Conservation (phyloP, 2,888 invertebrate genomes). For the Mythimna loreyi region DNA sequence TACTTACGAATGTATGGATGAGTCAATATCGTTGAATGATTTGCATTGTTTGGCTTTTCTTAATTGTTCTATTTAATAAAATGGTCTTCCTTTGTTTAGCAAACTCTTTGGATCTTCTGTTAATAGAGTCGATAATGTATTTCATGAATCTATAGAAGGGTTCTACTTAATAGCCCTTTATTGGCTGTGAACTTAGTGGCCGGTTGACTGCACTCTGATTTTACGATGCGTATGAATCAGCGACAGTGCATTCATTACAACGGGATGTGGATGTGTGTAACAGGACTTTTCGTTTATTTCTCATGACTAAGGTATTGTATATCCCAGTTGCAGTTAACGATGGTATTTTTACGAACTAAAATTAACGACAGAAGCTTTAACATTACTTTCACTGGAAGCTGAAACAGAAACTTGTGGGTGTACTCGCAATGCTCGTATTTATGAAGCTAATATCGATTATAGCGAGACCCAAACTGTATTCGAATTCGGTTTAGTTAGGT, state of each 20-base stretch:
- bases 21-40: constrained; percentile 83
- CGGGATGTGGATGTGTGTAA: constrained; percentile 73
- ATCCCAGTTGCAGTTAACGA: constrained; percentile 54
- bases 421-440: constrained; percentile 19
- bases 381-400: constrained; percentile 19
- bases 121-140: constrained; percentile 45
- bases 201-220: constrained; percentile 79
- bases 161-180: constrained; percentile 62
- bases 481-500: too few relatives aligned
- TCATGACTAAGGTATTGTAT: constrained; percentile 74
- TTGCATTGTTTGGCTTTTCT: constrained; percentile 71
- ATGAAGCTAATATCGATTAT: constrained; percentile 17
- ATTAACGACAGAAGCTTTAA: constrained; percentile 33
- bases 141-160: constrained; percentile 36
- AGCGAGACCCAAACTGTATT: not conserved
- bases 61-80: constrained; percentile 59
- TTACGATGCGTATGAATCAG: constrained; percentile 83
- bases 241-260: constrained; percentile 79
- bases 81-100: constrained; percentile 31
- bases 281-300: constrained; percentile 70
- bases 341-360: constrained; percentile 49
- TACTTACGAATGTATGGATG: constrained; percentile 76
- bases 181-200: constrained; percentile 74
- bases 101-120: constrained; percentile 23
- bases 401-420: constrained; percentile 3